These are phyloP conservation scores for Malacoraja senta DNA, from an alignment of 2,797 vertebrate species.

Conservation along the genomic window DNA sequence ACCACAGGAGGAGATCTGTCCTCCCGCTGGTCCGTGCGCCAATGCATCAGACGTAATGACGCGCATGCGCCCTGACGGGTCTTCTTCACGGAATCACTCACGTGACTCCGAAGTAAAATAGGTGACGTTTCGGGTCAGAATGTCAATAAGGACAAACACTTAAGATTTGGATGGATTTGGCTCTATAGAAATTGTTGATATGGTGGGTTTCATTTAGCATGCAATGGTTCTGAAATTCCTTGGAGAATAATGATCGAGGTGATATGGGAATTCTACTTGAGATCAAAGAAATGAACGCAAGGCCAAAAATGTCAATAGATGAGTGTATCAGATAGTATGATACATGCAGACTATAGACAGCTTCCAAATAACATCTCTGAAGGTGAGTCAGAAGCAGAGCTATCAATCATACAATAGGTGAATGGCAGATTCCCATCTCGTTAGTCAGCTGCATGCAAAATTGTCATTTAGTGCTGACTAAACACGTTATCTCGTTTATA, in stretches of 20 bases:
- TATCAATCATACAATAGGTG: not conserved
- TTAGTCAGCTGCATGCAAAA: slow-evolving; percentile 31
- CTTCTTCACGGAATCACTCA: too few species aligned
- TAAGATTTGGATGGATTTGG: not conserved
- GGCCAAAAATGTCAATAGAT: slow-evolving; percentile 12
- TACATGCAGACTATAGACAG: slow-evolving; percentile 14
- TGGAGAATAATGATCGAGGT: not conserved
- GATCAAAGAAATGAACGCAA: not conserved
- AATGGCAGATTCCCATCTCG: slow-evolving; percentile 19
- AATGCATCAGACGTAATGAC: too few species aligned
- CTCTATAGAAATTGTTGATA: not conserved
- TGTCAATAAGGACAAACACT: not conserved
- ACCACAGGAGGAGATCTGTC: too few species aligned
- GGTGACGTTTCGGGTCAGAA: too few species aligned
- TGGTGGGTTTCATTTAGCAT: not conserved
- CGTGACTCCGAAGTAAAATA: too few species aligned
- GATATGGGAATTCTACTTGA: not conserved
- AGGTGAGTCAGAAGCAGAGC: slow-evolving; percentile 12
- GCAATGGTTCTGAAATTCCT: not conserved
- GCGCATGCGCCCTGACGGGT: too few species aligned
- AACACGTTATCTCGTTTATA: not conserved
- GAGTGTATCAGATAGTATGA: not conserved
- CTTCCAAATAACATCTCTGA: slow-evolving; percentile 9
- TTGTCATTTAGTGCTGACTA: slow-evolving; percentile 16
- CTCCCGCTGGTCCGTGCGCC: too few species aligned